These are phyloP conservation scores for Pseudomugil gertrudae DNA, from an alignment of 2,797 vertebrate genomes.

Conservation along the genomic window DNA sequence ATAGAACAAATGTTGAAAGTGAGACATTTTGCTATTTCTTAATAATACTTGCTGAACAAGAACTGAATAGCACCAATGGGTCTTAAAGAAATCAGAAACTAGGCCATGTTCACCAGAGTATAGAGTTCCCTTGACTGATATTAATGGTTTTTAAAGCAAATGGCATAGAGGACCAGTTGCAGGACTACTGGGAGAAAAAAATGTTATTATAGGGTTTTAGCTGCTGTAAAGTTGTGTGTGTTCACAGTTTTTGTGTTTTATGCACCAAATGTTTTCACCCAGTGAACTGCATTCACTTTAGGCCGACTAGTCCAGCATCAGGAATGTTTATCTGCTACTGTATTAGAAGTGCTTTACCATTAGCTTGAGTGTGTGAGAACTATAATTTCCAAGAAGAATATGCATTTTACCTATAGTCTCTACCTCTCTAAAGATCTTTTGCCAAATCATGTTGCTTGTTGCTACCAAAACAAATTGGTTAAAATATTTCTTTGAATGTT, in stretches of 20 bases:
- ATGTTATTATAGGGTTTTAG: neutral
- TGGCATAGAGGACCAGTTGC: neutral
- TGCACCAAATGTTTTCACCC: neutral
- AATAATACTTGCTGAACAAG: too few relatives aligned
- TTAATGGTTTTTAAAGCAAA: neutral
- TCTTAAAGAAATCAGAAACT: too few relatives aligned
- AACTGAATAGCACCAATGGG: too few relatives aligned
- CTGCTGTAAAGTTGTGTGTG: neutral
- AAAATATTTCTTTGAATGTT: neutral
- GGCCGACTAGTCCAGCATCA: neutral
- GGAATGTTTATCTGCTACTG: neutral
- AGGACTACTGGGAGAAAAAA: neutral
- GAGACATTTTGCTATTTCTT: too few relatives aligned
- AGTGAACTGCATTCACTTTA: neutral
- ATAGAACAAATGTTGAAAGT: too few relatives aligned
- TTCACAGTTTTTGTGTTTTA: neutral
- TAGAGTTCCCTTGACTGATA: neutral
- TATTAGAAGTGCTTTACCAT: neutral
- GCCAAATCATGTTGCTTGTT: neutral
- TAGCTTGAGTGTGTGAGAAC: neutral
- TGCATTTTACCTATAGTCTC: neutral
- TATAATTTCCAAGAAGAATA: too few relatives aligned
- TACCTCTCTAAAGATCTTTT: neutral
- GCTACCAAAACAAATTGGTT: neutral
- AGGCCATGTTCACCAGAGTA: neutral